Evolutionary conservation across 2,888 invertebrate species (phyloP).

Genomic region (Cacoxenus indagator): DNA sequence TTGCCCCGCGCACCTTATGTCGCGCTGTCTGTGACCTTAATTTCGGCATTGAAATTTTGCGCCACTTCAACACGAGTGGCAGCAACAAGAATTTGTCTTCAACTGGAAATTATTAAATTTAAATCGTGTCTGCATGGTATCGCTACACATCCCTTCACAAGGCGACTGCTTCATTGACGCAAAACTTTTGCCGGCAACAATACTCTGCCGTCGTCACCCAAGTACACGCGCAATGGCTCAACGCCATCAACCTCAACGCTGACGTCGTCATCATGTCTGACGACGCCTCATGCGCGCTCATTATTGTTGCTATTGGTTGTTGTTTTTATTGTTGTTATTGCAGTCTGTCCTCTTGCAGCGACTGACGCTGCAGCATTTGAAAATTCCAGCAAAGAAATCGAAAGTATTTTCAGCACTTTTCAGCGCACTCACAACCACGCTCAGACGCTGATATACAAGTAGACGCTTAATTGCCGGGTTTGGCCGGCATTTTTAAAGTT

Average conservation of each 20-base stretch:
- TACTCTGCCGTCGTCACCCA: not conserved
- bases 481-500: conserved; percentile 37
- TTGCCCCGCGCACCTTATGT: no score
- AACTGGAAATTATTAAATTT: conserved; percentile 19
- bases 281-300: conserved; percentile 4
- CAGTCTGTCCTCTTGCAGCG: not conserved
- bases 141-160: not conserved
- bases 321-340: conserved; percentile 6
- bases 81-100: not conserved
- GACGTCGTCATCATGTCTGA: conserved; percentile 9
- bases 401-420: conserved; percentile 38
- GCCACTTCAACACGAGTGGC: not conserved
- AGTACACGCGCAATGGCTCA: not conserved
- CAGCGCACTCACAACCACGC: conserved; percentile 38
- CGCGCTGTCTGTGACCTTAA: not conserved
- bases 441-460: not conserved
- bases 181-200: conserved; percentile 21
- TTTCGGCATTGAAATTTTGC: not conserved
- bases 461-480: conserved; percentile 39
- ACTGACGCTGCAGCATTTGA: conserved; percentile 16
- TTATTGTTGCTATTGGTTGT: not conserved
- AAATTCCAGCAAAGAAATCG: conserved; percentile 40
- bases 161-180: conserved; percentile 14
- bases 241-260: not conserved
- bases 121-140: not conserved